phyloP scores from a whole-genome alignment of 2,888 invertebrate species.

The Harpalus rubripes region DNA sequence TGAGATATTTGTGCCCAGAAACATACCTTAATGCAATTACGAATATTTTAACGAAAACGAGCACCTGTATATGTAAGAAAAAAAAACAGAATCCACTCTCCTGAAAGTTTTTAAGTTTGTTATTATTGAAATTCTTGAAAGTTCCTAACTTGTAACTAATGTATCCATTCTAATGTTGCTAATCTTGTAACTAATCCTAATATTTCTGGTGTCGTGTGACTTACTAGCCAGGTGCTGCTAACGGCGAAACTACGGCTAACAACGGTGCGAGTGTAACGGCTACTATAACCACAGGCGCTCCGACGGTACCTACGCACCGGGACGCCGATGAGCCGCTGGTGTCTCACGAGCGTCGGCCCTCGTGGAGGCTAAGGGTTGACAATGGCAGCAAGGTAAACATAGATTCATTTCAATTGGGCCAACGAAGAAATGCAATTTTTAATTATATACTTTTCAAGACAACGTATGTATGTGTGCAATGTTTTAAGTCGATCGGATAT shows the following conservation, averaged over 20 bases:
- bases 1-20: too few relatives aligned
- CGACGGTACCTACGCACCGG: conserved; percentile 77
- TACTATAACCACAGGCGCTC: conserved; percentile 80
- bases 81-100: not conserved
- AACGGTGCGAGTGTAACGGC: conserved; percentile 77
- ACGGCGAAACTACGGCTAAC: conserved; percentile 72
- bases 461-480: too few relatives aligned
- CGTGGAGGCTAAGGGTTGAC: conserved; percentile 95
- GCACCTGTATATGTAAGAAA: too few relatives aligned
- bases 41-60: too few relatives aligned
- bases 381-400: conserved; percentile 89
- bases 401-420: not conserved
- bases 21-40: too few relatives aligned
- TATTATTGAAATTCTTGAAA: not conserved
- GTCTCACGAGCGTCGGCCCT: conserved; percentile 89
- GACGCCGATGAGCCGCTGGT: conserved; percentile 72
- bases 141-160: not conserved
- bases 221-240: conserved; percentile 74
- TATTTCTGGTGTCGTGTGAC: conserved; percentile 26
- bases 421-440: not conserved
- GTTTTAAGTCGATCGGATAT: too few relatives aligned
- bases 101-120: not conserved
- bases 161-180: not conserved
- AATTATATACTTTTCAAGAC: too few relatives aligned
- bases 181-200: not conserved